phyloP scores from a whole-genome alignment of 2,113 vertebrate species.

The Lepisosteus osseus region DNA sequence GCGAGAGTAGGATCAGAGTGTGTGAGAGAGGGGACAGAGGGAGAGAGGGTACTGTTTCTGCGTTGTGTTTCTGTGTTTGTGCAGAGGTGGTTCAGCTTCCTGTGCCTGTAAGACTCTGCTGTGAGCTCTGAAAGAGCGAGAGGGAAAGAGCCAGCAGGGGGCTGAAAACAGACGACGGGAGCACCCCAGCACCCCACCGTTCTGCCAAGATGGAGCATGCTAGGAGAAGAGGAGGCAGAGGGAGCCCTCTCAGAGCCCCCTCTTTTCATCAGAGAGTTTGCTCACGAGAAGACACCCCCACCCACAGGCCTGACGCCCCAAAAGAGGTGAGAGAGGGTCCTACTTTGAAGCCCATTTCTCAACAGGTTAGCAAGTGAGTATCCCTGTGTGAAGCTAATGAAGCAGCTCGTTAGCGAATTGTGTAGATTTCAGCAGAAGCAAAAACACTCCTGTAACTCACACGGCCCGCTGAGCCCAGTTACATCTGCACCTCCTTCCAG shows the following conservation, averaged over 20 bases:
- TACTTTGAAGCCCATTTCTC: neutral
- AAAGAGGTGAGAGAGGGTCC: neutral
- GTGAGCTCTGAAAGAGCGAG: neutral
- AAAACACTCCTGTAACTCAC: too few relatives aligned
- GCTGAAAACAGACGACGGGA: neutral
- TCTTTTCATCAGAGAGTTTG: neutral
- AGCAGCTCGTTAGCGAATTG: too few relatives aligned
- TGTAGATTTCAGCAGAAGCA: too few relatives aligned
- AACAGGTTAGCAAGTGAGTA: neutral
- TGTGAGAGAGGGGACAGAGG: neutral
- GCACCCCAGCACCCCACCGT: conserved; percentile 18
- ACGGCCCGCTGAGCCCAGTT: too few relatives aligned
- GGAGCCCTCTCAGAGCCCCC: conserved; percentile 3
- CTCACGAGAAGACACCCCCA: neutral
- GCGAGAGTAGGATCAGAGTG: neutral
- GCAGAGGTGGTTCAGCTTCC: too few relatives aligned
- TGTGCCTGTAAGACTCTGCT: too few relatives aligned
- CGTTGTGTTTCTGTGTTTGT: too few relatives aligned
- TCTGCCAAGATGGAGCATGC: conserved; percentile 12
- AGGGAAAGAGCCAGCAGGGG: neutral
- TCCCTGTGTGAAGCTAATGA: neutral
- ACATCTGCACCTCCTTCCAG: too few relatives aligned
- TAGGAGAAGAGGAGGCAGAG: conserved; percentile 3
- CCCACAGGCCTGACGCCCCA: neutral
- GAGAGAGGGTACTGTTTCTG: neutral